These are phyloP conservation scores for Sesamia inferens DNA, from an alignment of 2,888 invertebrate species.

Conservation along the genomic window DNA sequence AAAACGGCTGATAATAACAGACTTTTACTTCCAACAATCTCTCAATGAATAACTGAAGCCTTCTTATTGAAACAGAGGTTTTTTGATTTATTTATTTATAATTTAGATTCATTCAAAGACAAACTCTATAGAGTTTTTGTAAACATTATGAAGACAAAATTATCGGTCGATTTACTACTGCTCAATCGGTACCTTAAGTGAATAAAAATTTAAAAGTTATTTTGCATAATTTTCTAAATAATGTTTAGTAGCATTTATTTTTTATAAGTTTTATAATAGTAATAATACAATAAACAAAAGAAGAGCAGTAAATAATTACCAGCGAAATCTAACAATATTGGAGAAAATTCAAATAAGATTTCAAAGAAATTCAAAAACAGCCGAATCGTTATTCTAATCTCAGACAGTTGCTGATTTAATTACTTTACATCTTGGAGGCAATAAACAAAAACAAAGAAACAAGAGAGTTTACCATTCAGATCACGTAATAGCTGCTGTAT, in stretches of 20 bases:
- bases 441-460: slow-evolving; percentile 45
- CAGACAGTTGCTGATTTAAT: slow-evolving; percentile 54
- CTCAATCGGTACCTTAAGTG: not conserved
- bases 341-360: slow-evolving; percentile 23
- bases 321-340: not conserved
- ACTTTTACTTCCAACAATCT: slow-evolving; percentile 52
- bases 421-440: slow-evolving; percentile 36
- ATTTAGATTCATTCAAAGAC: too few relatives aligned
- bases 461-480: slow-evolving; percentile 47
- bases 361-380: slow-evolving; percentile 36
- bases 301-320: not conserved
- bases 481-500: slow-evolving; percentile 68
- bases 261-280: too few relatives aligned
- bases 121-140: not conserved
- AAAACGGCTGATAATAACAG: slow-evolving; percentile 65
- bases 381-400: slow-evolving; percentile 40
- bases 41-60: slow-evolving; percentile 41
- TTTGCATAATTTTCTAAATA: not conserved
- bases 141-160: not conserved
- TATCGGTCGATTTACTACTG: not conserved
- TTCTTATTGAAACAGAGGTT: slow-evolving; percentile 24
- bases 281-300: not conserved
- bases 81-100: slow-evolving; percentile 21
- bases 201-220: not conserved
- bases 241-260: too few relatives aligned